Conservation (phyloP, 1,140 invertebrate species). For the Neodiprion fabricii region DNA sequence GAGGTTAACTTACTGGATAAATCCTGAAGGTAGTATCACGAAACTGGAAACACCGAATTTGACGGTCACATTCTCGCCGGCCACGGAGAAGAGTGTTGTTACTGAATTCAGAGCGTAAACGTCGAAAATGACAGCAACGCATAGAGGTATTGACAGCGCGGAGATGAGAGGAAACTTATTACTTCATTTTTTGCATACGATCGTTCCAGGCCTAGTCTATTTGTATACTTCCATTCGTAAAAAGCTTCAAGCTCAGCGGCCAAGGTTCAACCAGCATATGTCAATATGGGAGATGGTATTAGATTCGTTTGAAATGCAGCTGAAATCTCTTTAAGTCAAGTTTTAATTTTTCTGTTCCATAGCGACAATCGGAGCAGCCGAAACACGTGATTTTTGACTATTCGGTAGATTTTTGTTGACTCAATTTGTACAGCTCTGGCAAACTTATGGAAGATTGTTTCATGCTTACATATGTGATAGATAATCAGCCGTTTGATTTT, state of each 20-base stretch:
- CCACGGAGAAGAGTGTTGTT: constrained; percentile 35
- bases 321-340: too few species aligned
- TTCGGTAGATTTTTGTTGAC: too few species aligned
- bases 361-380: too few species aligned
- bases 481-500: too few species aligned
- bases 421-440: too few species aligned
- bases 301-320: too few species aligned
- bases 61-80: constrained; percentile 46
- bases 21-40: constrained; percentile 39
- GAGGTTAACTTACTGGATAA: constrained; percentile 25
- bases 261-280: not conserved
- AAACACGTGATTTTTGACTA: too few species aligned
- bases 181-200: not conserved
- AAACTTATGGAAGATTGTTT: too few species aligned
- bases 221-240: not conserved
- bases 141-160: too few species aligned
- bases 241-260: not conserved
- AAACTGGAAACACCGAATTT: constrained; percentile 54
- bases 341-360: too few species aligned
- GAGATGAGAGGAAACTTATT: too few species aligned
- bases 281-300: not conserved
- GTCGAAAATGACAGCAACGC: not conserved
- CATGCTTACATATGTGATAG: too few species aligned
- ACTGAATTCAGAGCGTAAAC: constrained; percentile 23
- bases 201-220: constrained; percentile 13